Percentiles rank a stretch among this genome's conserved stretches.
Conservation (phyloP, 2,113 vertebrate species). For the Xiphophorus couchianus region DNA sequence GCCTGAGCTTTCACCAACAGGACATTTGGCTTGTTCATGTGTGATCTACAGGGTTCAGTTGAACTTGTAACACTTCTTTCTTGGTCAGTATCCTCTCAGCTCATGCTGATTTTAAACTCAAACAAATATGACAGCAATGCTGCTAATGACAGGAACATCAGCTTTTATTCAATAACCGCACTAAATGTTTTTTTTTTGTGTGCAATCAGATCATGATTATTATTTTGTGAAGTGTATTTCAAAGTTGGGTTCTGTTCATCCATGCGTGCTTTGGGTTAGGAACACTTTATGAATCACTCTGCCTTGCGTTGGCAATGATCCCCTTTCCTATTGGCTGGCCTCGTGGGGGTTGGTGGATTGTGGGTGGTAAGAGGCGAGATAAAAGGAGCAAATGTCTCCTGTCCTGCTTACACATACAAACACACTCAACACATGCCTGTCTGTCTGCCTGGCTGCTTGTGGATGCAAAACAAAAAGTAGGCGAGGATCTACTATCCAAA, state of each 20-base stretch:
- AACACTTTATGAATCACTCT: conserved; percentile 59
- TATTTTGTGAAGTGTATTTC: not conserved
- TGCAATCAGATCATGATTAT: not conserved
- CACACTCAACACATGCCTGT: conserved; percentile 31
- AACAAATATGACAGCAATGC: not conserved
- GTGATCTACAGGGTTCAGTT: too few relatives aligned
- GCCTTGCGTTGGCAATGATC: conserved; percentile 35
- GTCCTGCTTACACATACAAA: conserved; percentile 42
- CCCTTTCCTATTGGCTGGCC: conserved; percentile 75
- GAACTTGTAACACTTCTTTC: too few relatives aligned
- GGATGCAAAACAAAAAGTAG: conserved; percentile 21
- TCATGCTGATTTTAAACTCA: not conserved
- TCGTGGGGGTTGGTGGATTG: conserved; percentile 30
- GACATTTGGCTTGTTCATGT: too few relatives aligned
- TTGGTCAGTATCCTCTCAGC: too few relatives aligned
- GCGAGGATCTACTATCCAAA: conserved; percentile 35
- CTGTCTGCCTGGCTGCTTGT: conserved; percentile 22
- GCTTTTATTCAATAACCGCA: not conserved
- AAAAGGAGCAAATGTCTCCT: conserved; percentile 74
- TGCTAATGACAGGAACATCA: not conserved
- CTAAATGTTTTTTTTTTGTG: not conserved
- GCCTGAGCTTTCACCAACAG: too few relatives aligned
- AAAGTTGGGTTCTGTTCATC: not conserved
- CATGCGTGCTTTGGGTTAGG: not conserved
- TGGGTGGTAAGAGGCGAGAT: conserved; percentile 67